phyloP scores from a whole-genome alignment of 2,797 vertebrate species.

The Buceros bicornis region DNA sequence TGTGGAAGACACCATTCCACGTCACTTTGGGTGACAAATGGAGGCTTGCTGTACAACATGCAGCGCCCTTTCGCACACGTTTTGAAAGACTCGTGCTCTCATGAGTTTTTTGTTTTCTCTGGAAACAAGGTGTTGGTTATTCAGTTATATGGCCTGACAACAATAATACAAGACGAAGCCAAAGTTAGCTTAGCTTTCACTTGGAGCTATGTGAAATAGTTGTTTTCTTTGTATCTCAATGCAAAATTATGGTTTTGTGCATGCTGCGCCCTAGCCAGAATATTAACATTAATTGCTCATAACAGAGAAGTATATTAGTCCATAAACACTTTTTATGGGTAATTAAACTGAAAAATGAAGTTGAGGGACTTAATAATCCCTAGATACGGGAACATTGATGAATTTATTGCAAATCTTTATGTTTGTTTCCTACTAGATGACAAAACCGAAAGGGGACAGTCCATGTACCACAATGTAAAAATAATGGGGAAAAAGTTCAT shows the following conservation, averaged over 20 bases:
- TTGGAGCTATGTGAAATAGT: background rate
- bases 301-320: background rate
- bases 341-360: slow-evolving; percentile 34
- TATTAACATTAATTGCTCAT: slow-evolving; percentile 29
- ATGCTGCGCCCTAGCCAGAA: background rate
- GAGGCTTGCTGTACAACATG: background rate
- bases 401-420: background rate
- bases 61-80: background rate
- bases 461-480: background rate
- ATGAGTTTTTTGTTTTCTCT: background rate
- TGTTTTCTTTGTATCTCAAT: background rate
- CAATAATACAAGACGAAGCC: background rate
- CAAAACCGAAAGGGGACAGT: background rate
- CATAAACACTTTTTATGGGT: slow-evolving; percentile 10
- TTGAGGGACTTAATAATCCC: background rate
- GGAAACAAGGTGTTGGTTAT: background rate
- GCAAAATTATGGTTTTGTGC: background rate
- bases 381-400: background rate
- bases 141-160: background rate
- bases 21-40: background rate
- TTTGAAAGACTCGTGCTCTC: background rate
- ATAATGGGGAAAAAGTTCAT: background rate
- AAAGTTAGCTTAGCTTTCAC: background rate
- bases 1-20: background rate
- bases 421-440: background rate